phyloP scores from a whole-genome alignment of 2,888 invertebrate genomes.

The Patella caerulea region DNA sequence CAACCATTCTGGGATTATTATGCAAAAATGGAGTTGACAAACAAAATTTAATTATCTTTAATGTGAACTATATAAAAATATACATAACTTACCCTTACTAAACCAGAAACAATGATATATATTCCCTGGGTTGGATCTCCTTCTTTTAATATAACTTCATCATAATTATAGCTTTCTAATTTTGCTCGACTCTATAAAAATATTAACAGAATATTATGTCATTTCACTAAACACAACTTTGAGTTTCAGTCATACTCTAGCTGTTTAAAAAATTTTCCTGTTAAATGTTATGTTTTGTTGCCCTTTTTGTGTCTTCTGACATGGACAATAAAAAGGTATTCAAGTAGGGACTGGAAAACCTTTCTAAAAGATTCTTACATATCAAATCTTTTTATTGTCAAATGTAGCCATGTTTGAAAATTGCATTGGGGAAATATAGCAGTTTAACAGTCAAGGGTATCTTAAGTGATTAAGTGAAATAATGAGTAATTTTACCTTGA shows the following conservation, averaged over 20 bases:
- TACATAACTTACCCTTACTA: conserved; percentile 66
- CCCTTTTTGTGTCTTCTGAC: too few species aligned
- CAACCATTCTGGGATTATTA: background rate
- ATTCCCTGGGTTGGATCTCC: conserved; percentile 71
- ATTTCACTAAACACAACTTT: background rate
- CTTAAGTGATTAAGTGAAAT: too few species aligned
- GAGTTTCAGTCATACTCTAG: background rate
- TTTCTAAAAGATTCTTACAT: too few species aligned
- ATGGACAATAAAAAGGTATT: too few species aligned
- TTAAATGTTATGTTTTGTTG: too few species aligned
- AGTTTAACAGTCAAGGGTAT: too few species aligned
- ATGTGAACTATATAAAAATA: too few species aligned
- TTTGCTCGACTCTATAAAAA: conserved; percentile 57
- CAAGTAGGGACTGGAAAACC: background rate
- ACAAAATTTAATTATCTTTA: background rate
- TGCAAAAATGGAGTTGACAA: background rate
- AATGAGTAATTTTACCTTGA: conserved; percentile 54
- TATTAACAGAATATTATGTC: background rate
- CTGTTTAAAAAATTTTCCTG: too few species aligned
- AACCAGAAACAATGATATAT: conserved; percentile 72
- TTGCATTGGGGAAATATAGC: too few species aligned
- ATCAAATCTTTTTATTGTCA: too few species aligned
- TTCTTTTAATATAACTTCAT: conserved; percentile 65
- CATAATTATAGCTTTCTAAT: conserved; percentile 65
- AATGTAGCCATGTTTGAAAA: too few species aligned